Conservation (phyloP, 2,797 vertebrate genomes). For the Myiotriccus ornatus region DNA sequence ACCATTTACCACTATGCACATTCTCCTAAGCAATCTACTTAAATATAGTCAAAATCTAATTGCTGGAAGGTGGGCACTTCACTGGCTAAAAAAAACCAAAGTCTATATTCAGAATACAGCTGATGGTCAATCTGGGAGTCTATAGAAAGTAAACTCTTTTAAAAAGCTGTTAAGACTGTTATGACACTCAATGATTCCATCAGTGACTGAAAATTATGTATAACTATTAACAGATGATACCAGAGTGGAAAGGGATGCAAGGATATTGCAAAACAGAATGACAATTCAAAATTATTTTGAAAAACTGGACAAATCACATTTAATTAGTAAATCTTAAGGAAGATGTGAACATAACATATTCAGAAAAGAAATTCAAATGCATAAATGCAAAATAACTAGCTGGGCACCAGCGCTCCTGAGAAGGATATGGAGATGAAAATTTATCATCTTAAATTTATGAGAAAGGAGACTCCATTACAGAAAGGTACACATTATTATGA, state of each 20-base stretch:
- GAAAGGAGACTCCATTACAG: background rate
- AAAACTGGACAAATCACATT: background rate
- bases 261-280: background rate
- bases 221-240: background rate
- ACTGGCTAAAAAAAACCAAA: background rate
- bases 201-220: background rate
- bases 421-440: background rate
- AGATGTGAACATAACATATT: background rate
- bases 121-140: background rate
- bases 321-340: background rate
- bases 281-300: background rate
- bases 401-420: background rate
- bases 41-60: background rate
- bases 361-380: background rate
- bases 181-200: background rate
- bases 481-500: background rate
- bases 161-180: constrained; percentile 1
- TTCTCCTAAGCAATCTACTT: background rate
- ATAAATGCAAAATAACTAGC: background rate
- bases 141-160: background rate
- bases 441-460: background rate
- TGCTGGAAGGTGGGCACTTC: background rate
- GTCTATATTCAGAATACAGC: background rate
- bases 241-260: background rate
- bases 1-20: background rate